Evolutionary conservation across 2,888 invertebrate genomes (phyloP).

Genomic region (Hyppa rectilinea): DNA sequence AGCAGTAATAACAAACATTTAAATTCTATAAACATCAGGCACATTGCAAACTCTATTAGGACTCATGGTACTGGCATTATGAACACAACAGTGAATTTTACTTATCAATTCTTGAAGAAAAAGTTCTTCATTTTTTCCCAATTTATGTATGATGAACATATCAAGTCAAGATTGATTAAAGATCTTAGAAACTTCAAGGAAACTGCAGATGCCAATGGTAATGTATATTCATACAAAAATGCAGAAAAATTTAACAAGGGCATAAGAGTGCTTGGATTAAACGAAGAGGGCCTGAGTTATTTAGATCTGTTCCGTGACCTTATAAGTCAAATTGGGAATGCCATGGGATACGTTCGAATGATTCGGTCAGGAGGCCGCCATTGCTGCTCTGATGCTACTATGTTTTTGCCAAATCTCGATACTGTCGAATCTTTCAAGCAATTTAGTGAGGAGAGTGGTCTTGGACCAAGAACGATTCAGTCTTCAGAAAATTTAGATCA

Average conservation of each 20-base stretch:
- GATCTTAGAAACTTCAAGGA: constrained; percentile 96
- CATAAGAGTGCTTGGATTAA: constrained; percentile 96
- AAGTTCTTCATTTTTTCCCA: constrained; percentile 99
- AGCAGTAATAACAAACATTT: constrained; percentile 97
- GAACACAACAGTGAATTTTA: constrained; percentile 98
- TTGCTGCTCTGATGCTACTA: constrained; percentile 97
- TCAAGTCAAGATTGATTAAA: constrained; percentile 97
- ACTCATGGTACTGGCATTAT: constrained; percentile 99
- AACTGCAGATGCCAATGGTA: constrained; percentile 91
- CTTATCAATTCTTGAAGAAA: constrained; percentile 97
- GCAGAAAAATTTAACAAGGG: constrained; percentile 98
- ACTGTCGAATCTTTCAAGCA: constrained; percentile 91
- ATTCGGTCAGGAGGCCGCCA: constrained; percentile 98
- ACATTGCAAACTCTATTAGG: constrained; percentile 98
- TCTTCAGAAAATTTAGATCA: constrained; percentile 94
- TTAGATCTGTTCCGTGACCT: constrained; percentile 98
- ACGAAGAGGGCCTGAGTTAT: constrained; percentile 95
- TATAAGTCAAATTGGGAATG: constrained; percentile 98
- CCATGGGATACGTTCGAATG: constrained; percentile 98
- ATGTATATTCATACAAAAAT: constrained; percentile 96
- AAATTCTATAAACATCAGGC: constrained; percentile 98
- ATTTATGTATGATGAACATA: constrained; percentile 99
- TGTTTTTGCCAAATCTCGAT: constrained; percentile 96
- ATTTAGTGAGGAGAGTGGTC: constrained; percentile 90
- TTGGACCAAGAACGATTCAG: constrained; percentile 91